Conservation (phyloP, 1,140 invertebrate genomes). For the Phymorhynchus buccinoides region DNA sequence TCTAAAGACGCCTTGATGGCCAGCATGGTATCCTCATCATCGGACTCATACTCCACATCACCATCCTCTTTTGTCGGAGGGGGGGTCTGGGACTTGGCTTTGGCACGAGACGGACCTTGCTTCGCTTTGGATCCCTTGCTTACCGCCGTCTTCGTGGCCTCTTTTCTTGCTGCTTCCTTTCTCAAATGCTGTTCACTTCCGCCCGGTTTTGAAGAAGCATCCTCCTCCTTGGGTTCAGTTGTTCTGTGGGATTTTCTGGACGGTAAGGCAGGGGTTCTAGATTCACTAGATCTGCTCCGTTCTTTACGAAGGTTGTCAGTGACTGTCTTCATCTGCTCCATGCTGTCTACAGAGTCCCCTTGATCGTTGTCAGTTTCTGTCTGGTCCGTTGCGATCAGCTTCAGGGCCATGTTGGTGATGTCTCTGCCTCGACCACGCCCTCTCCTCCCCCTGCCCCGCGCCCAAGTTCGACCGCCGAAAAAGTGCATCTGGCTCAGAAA, state of each 20-base stretch:
- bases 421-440: background rate
- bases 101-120: background rate
- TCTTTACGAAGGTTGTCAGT: background rate
- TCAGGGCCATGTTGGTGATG: conserved; percentile 8
- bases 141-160: background rate
- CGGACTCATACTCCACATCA: background rate
- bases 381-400: background rate
- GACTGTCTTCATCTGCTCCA: background rate
- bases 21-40: background rate
- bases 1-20: conserved; percentile 15
- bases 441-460: conserved; percentile 9
- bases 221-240: background rate
- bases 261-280: background rate
- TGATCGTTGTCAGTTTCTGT: background rate
- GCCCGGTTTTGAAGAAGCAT: background rate
- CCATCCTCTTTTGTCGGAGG: background rate
- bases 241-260: background rate
- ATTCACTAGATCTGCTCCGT: background rate
- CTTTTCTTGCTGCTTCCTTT: background rate
- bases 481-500: conserved; percentile 18
- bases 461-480: conserved; percentile 8
- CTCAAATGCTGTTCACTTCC: background rate
- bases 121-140: background rate
- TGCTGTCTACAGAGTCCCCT: background rate
- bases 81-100: background rate